These are phyloP conservation scores for Coboldia fuscipes DNA, from an alignment of 1,140 invertebrate species.

Conservation along the genomic window DNA sequence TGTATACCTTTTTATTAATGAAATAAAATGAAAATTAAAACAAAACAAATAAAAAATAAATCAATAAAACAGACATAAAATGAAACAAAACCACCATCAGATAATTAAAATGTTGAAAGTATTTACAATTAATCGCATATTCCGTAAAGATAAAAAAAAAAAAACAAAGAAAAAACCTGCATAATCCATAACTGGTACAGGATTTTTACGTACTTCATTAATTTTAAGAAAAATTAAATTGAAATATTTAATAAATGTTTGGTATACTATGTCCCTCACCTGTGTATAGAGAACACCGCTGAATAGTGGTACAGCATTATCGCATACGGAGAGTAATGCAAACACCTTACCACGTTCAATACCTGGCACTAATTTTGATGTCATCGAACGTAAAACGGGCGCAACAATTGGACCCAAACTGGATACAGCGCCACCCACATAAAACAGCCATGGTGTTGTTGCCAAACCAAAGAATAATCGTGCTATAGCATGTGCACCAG, in stretches of 20 bases:
- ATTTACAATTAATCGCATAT: no score
- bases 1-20: slow-evolving; percentile 27
- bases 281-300: slow-evolving; percentile 45
- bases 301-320: slow-evolving; percentile 49
- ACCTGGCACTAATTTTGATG: slow-evolving; percentile 41
- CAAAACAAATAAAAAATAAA: not conserved
- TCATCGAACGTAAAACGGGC: slow-evolving; percentile 49
- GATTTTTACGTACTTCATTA: no score
- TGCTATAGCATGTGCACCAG: slow-evolving; percentile 37
- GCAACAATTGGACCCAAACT: slow-evolving; percentile 48
- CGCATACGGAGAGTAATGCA: slow-evolving; percentile 47
- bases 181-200: no score
- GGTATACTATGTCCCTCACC: no score
- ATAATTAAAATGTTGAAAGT: no score
- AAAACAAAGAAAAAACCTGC: no score
- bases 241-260: no score
- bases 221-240: no score
- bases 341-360: slow-evolving; percentile 56
- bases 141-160: no score
- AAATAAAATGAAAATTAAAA: not conserved
- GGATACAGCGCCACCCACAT: slow-evolving; percentile 38
- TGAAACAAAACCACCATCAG: not conserved
- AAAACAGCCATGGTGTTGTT: slow-evolving; percentile 27
- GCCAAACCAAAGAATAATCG: slow-evolving; percentile 41
- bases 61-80: not conserved